Base-by-base conservation (phyloP, 64 coral and sea anemone species). In the Cladopsammia gracilis region DNA sequence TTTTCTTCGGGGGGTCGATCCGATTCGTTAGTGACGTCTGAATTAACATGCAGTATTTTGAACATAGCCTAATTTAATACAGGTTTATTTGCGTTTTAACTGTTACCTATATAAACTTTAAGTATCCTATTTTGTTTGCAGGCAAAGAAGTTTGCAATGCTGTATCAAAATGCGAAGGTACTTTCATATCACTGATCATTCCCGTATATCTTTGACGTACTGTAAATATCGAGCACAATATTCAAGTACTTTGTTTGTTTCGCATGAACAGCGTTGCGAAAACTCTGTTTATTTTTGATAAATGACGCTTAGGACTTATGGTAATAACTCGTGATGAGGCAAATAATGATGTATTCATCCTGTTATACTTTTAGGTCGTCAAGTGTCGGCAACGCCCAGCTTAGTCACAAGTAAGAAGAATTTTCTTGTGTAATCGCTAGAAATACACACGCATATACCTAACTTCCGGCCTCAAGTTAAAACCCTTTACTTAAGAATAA, bases 121-220 rank as follows among this genome's bases (percentile, higher is more conserved):
- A 19, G 12, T 64, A 64, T 50, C 19, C 47, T 49, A 43, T 14
- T 34, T n/a, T 49, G 1, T 61, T 87, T 70, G 14, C 82, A 93
- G 91, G 74, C 19, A 47, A 56, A 54, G 70, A 83, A 69, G 75
- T 93, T 57, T 93, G 91, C 71, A 93, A 15, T 45, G 69, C 81
- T 18, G 83, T 93, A 12, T 5, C 79, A 25, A 93, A 34, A 77
- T 93, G 91, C 70, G 70, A 73, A 26, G 91, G 91, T 93, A 69
- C n/a, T 2, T 73, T 47, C 4, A 16, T 64, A 42, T 46, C 59
- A 5, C 20, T 64, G 42, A 67, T 34, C 9, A 48, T 67, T 24
- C 25, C 44, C 23, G 10, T 66, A 51, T 68, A 64, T 68, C n/a
- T 46, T 84, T 62, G 78, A 11, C 59, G 25, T 19, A 58, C 59